phyloP scores from a whole-genome alignment of 2,888 invertebrate genomes.

The Leptinotarsa juncta region DNA sequence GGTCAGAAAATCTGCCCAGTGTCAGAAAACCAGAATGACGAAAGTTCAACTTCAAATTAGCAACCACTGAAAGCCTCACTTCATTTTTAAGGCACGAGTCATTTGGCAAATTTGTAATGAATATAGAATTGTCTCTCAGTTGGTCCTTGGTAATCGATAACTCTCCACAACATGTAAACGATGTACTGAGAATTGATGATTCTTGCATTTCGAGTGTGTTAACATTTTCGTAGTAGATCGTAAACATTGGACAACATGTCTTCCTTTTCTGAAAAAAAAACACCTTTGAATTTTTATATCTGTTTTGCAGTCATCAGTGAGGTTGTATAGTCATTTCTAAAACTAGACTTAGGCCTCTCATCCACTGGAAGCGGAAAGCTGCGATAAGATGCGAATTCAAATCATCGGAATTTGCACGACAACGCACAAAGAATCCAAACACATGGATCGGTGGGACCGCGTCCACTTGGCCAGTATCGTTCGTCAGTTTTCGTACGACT shows the following conservation, averaged over 20 bases:
- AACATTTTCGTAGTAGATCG: constrained; percentile 51
- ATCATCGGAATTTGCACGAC: too few relatives aligned
- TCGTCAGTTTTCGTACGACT: too few relatives aligned
- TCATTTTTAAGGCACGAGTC: constrained; percentile 28
- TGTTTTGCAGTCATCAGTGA: neutral
- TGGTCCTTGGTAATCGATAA: constrained; percentile 41
- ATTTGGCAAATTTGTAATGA: neutral
- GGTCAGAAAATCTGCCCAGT: constrained; percentile 63
- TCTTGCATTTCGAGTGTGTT: constrained; percentile 49
- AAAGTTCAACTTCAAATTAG: constrained; percentile 42
- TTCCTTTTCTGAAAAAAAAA: constrained; percentile 35
- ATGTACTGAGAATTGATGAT: constrained; percentile 45
- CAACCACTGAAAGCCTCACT: constrained; percentile 36
- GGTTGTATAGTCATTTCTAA: neutral
- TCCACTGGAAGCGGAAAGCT: too few relatives aligned
- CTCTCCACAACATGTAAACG: constrained; percentile 48
- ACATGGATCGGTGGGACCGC: too few relatives aligned
- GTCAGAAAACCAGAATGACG: constrained; percentile 67
- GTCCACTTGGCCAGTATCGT: too few relatives aligned
- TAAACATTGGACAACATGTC: constrained; percentile 40
- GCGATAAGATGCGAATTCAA: too few relatives aligned
- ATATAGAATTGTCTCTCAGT: constrained; percentile 30
- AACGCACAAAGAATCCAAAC: too few relatives aligned
- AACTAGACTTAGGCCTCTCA: too few relatives aligned
- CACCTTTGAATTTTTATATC: neutral